These are phyloP conservation scores for Gymnopithys bicolor DNA, from an alignment of 2,797 vertebrate species.

Conservation along the genomic window DNA sequence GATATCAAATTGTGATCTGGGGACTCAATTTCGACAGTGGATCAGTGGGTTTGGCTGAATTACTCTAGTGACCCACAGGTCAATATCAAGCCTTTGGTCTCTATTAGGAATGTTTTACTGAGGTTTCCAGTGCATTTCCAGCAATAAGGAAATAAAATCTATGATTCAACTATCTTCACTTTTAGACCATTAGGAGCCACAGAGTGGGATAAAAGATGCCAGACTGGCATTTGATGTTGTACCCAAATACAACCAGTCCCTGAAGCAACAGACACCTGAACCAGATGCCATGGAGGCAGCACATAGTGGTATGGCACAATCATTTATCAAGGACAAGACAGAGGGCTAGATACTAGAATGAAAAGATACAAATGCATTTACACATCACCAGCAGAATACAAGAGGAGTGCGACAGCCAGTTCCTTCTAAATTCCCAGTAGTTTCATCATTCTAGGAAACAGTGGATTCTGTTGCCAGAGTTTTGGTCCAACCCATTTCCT, in stretches of 20 bases:
- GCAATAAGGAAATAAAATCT: background rate
- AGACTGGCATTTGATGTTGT: slow-evolving; percentile 8
- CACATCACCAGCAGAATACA: background rate
- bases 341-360: background rate
- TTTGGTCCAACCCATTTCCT: background rate
- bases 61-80: background rate
- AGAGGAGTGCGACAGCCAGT: background rate
- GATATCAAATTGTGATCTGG: background rate
- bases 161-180: background rate
- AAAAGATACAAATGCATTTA: background rate
- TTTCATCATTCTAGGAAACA: background rate
- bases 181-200: background rate
- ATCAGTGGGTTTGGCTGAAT: background rate
- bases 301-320: background rate
- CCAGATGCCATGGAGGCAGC: background rate
- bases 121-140: background rate
- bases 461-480: background rate
- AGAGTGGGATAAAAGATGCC: background rate
- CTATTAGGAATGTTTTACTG: background rate
- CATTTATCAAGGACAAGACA: background rate
- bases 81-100: background rate
- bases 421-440: background rate
- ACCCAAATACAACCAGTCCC: background rate
- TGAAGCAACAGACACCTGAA: background rate
- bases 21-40: background rate